Evolutionary conservation across 1,140 invertebrate species (phyloP), one percentile per base, ranked within the genome.

Genomic region (Euwallacea similis): DNA sequence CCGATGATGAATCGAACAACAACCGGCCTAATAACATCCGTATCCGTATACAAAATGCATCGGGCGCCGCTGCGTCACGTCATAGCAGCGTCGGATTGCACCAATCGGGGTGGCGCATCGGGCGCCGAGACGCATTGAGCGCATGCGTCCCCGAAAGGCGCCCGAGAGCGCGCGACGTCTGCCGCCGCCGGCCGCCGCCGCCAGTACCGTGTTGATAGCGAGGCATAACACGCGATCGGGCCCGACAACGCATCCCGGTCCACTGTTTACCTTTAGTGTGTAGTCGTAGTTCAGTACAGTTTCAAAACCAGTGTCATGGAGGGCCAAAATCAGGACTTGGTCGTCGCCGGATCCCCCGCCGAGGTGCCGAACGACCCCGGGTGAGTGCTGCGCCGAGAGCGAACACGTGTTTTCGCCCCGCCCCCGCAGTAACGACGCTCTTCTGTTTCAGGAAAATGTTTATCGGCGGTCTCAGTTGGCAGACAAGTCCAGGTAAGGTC

Each of bases 401-500:
- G 73, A 66, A 69, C 53, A 61, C 44, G 68, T 63, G 59, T 62
- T 59, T 65, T 55, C 59, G 68, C 64, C 71, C 73, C 69, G 55
- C 55, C 41, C 68, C 42, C 50, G 16, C 8, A 58, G 63, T 41
- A 50, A 56, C 46, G 10, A 50, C 42, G 8, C 46, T 56, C 69
- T 74, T 77, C 85, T 87, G 82, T 93, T 94, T 77, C 88, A 97
- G 96, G 87, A 99, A 99, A 94, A 98, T 99, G 96, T 99, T 99
- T 89, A 96, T 99, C 87, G 97, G 97, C 81, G 97, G 97, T 79
- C 90, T 99, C 79, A 98, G 95, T 87, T 98, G 97, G 96, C 96
- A 98, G 88, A 99, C 97, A 80, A 97, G 96, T 89, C 95, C 96
- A 91, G 97, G 95, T 98, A 90, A 90, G 91, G 11, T 43, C 41